phyloP scores from a whole-genome alignment of 2,888 invertebrate genomes.

The Eilema sororculum region DNA sequence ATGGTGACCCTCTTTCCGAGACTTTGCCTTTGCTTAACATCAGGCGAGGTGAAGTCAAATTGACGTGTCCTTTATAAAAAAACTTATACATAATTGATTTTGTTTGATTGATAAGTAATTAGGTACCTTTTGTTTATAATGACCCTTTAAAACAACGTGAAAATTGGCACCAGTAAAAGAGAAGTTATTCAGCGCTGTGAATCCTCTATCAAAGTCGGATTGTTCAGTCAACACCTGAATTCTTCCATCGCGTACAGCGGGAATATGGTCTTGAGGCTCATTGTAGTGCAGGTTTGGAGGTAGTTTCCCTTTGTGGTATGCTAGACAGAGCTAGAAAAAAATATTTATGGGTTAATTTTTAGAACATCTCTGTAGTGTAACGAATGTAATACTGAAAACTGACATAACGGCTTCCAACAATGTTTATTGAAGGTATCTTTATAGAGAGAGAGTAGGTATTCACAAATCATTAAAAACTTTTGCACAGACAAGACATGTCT shows the following conservation, averaged over 20 bases:
- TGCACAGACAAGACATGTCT: neutral
- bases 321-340: constrained; percentile 57
- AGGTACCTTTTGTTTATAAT: constrained; percentile 68
- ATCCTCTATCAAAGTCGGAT: constrained; percentile 52
- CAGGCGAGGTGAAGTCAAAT: too few species aligned
- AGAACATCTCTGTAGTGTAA: neutral
- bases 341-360: neutral
- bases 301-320: constrained; percentile 59
- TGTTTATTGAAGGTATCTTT: neutral
- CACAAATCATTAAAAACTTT: neutral
- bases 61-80: too few species aligned
- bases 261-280: constrained; percentile 54
- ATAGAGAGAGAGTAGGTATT: neutral
- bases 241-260: constrained; percentile 56
- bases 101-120: too few species aligned
- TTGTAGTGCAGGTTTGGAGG: constrained; percentile 63
- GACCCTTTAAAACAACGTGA: constrained; percentile 67
- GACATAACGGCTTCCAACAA: neutral
- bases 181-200: constrained; percentile 64
- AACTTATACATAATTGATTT: too few species aligned
- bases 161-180: constrained; percentile 64
- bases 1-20: too few species aligned
- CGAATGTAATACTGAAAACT: neutral
- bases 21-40: too few species aligned
- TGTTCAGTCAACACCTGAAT: constrained; percentile 56